phyloP scores from a whole-genome alignment of 2,888 invertebrate genomes.

The Eupelmus urozonus region DNA sequence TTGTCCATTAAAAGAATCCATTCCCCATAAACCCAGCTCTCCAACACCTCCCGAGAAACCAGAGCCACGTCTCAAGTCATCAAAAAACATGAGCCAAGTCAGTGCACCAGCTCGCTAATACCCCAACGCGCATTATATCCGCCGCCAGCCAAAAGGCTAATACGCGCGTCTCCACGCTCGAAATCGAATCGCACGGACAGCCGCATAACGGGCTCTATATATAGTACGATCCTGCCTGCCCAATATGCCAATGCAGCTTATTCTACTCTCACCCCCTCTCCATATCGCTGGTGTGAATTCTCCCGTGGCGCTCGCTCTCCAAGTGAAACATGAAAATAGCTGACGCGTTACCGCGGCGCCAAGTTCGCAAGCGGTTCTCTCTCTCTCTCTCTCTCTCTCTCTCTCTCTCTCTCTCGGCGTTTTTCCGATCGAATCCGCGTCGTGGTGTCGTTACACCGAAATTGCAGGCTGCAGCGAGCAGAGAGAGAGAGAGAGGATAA shows the following conservation, averaged over 20 bases:
- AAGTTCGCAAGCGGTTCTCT: conserved; percentile 22
- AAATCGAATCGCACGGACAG: conserved; percentile 35
- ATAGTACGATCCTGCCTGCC: conserved; percentile 3
- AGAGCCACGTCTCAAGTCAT: too few species aligned
- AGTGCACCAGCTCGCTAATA: not conserved
- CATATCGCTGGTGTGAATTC: not conserved
- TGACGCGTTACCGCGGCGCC: conserved; percentile 40
- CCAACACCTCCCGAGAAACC: too few species aligned
- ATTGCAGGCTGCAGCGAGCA: conserved; percentile 8
- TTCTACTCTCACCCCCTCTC: not conserved
- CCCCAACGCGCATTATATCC: conserved; percentile 31
- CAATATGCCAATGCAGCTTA: conserved; percentile 51
- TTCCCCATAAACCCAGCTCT: too few species aligned
- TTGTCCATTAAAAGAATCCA: too few species aligned
- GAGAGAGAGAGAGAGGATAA: too few species aligned
- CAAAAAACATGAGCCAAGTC: conserved; percentile 26
- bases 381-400: not conserved
- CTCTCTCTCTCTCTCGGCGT: not conserved
- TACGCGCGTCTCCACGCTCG: not conserved
- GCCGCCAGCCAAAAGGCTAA: not conserved
- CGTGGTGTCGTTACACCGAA: conserved; percentile 18
- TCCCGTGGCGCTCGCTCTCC: not conserved
- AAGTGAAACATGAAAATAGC: conserved; percentile 46
- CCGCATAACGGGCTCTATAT: not conserved
- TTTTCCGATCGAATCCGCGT: not conserved